Evolutionary conservation across 2,113 vertebrate species (phyloP), one percentile per base, ranked within the genome.

Genomic region (Archocentrus centrarchus): DNA sequence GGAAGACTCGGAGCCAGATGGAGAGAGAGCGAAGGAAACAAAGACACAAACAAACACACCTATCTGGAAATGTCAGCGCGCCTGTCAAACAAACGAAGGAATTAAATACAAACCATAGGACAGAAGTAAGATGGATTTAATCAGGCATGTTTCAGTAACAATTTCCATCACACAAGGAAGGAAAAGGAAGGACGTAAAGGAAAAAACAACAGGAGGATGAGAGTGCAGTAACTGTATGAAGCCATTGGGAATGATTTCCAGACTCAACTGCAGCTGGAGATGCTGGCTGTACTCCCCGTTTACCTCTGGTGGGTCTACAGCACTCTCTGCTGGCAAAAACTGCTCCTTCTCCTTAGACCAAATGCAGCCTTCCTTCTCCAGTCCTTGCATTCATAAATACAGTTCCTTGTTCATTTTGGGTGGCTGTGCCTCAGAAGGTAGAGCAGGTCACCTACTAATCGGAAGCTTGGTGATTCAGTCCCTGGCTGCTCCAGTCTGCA

Each of bases 231-330:
- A 80, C 1, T 79, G 53, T 62, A 39, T 57, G 27, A 79, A 35
- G 66, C 50, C 58, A 66, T 75, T 10, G 55, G 41, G 57, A 86
- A 77, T 77, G 47, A 84, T 83, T 88, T 75, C 63, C 77, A 20
- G 81, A 20, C 24, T 53, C 53, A n/a, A 17, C 22, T 79, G 84
- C 86, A 88, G 83, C 91, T 87, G 81, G 59, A 77, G 75, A 59
- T 3, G 37, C 64, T 90, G 90, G 84, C 53, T 70, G 14, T 10
- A 47, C 32, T 88, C 60, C 75, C 18, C 0, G n/a, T 37, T 37
- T 17, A 3, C n/a, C 17, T 24, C 14, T n/a, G 17, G 15, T 35
- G 35, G 22, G 1, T 4, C 80, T 32, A 44, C 35, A 44, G 27
- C 58, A 27, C 77, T 86, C 81, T 79, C 93, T 60, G 10, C 83